A percentile compares a stretch with the other conserved stretches of the same genome.
phyloP scores from a whole-genome alignment of 2,888 invertebrate species.

The Sinhomidia bicolor region DNA sequence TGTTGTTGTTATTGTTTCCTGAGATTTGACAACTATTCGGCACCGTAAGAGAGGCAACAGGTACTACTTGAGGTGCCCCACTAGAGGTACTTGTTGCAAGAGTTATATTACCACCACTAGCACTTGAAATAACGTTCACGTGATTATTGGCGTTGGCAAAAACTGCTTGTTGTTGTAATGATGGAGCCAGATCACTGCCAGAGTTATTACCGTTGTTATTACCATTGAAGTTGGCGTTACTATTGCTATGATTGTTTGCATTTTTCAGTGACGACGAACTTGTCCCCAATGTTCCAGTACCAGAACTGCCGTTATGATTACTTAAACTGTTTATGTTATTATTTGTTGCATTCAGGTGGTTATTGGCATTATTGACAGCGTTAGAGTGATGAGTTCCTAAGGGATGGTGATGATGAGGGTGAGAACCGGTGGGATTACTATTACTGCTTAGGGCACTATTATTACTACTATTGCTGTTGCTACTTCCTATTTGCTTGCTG shows the following conservation, averaged over 20 bases:
- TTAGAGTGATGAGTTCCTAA: constrained; percentile 54
- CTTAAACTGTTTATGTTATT: constrained; percentile 63
- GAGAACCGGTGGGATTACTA: constrained; percentile 64
- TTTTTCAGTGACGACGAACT: constrained; percentile 35
- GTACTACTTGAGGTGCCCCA: constrained; percentile 68
- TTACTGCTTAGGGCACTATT: constrained; percentile 24
- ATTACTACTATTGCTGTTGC: constrained; percentile 73
- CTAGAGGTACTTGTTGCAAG: constrained; percentile 61
- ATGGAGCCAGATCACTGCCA: constrained; percentile 15
- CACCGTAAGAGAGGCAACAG: constrained; percentile 66
- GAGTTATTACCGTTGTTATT: constrained; percentile 58
- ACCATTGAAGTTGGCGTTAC: constrained; percentile 47
- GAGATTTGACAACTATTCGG: constrained; percentile 66
- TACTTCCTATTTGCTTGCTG: constrained; percentile 61
- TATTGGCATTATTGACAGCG: constrained; percentile 60
- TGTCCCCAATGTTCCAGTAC: constrained; percentile 52
- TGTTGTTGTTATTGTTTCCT: constrained; percentile 57
- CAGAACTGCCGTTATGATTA: constrained; percentile 64
- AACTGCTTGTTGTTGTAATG: constrained; percentile 30
- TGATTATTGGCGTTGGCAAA: constrained; percentile 58
- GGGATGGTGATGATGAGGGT: constrained; percentile 36
- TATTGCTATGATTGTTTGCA: constrained; percentile 52
- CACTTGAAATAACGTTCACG: constrained; percentile 63
- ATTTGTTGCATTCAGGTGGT: constrained; percentile 62
- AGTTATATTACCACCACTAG: constrained; percentile 40